Percentiles rank a stretch among this genome's conserved stretches.
Evolutionary conservation across 2,888 invertebrate genomes (phyloP).

Genomic region (Calameuta filiformis): DNA sequence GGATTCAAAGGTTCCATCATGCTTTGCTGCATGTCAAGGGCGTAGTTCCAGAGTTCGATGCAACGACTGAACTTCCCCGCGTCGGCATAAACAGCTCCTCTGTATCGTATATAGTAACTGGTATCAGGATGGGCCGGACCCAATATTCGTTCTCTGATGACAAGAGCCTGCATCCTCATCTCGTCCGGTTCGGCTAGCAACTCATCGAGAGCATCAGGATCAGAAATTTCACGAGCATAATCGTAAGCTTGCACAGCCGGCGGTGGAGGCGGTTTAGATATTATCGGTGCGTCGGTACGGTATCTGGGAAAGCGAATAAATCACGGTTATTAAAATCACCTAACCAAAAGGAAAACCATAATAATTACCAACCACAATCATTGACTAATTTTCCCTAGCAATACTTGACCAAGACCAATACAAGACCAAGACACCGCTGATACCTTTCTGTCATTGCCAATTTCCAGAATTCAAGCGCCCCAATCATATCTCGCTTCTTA

Average conservation of each 20-base stretch:
- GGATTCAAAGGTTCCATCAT: conserved; percentile 93
- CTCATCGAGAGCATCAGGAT: conserved; percentile 83
- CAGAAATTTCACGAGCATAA: conserved; percentile 84
- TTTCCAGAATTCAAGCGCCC: conserved; percentile 89
- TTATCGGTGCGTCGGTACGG: conserved; percentile 72
- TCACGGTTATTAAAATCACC: conserved; percentile 4
- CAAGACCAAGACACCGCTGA: neutral
- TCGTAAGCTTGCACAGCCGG: conserved; percentile 89
- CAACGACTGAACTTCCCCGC: conserved; percentile 92
- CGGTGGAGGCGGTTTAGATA: conserved; percentile 79
- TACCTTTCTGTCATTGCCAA: conserved; percentile 90
- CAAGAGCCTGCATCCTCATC: conserved; percentile 94
- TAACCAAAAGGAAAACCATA: neutral
- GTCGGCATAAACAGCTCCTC: conserved; percentile 95
- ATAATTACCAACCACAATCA: neutral
- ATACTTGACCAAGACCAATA: neutral
- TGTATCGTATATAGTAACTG: conserved; percentile 94
- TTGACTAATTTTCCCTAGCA: neutral
- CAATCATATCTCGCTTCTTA: conserved; percentile 93
- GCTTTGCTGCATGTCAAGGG: conserved; percentile 94
- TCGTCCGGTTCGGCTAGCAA: conserved; percentile 93
- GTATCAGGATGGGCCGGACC: conserved; percentile 96
- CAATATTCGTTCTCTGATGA: conserved; percentile 91
- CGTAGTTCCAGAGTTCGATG: conserved; percentile 96
- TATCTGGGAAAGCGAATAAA: conserved; percentile 51